A percentile compares a stretch with the other conserved stretches of the same genome.
Conservation (phyloP, 2,797 vertebrate genomes). For the Argyrosomus regius region DNA sequence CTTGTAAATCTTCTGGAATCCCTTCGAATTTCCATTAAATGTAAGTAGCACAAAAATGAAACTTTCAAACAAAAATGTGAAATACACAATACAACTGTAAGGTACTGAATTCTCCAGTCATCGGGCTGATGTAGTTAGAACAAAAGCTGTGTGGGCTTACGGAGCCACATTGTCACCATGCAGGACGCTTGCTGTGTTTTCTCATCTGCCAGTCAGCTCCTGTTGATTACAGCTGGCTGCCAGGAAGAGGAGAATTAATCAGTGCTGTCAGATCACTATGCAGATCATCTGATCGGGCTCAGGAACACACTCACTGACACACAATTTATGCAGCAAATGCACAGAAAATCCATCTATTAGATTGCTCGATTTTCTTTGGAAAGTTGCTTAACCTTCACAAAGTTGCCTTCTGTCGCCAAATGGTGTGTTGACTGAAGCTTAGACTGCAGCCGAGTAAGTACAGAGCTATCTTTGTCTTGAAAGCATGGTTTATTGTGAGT, state of each 20-base stretch:
- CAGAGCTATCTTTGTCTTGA: slow-evolving; percentile 12
- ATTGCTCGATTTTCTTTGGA: slow-evolving; percentile 37
- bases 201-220: slow-evolving; percentile 79
- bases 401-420: slow-evolving; percentile 54
- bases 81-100: neutral
- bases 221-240: slow-evolving; percentile 82
- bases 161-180: slow-evolving; percentile 66
- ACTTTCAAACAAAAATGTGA: slow-evolving; percentile 22
- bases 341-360: slow-evolving; percentile 51
- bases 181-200: slow-evolving; percentile 74
- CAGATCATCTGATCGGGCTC: slow-evolving; percentile 67
- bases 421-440: slow-evolving; percentile 18
- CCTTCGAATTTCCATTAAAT: slow-evolving; percentile 11
- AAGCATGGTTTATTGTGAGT: slow-evolving; percentile 27
- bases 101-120: slow-evolving; percentile 22
- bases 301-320: slow-evolving; percentile 50
- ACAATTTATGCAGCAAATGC: slow-evolving; percentile 61
- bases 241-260: slow-evolving; percentile 73
- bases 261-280: slow-evolving; percentile 70
- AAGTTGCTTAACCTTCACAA: slow-evolving; percentile 60
- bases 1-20: neutral
- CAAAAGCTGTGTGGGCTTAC: slow-evolving; percentile 57
- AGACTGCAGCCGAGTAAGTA: neutral
- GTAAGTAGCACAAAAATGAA: neutral
- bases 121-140: slow-evolving; percentile 50